phyloP scores from a whole-genome alignment of 2,888 invertebrate species.

The Saturnia pavonia region DNA sequence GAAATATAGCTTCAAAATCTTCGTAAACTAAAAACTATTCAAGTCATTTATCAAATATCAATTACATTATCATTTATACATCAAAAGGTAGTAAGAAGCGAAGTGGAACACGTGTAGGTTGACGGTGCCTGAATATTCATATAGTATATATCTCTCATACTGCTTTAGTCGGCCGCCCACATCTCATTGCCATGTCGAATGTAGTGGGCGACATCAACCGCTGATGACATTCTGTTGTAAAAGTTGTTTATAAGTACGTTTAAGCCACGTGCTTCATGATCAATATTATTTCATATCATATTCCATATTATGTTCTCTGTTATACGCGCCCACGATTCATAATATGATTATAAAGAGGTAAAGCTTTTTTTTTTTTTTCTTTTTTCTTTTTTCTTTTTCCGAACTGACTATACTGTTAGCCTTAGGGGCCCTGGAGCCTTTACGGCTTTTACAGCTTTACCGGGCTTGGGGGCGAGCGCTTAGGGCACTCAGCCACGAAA shows the following conservation, averaged over 20 bases:
- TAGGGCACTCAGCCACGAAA: no score
- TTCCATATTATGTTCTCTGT: no score
- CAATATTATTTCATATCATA: no score
- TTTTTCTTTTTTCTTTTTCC: no score
- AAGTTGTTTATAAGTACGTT: constrained; percentile 44
- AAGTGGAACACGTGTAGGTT: constrained; percentile 64
- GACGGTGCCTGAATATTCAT: constrained; percentile 52
- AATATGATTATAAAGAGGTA: no score
- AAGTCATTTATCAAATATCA: constrained; percentile 6
- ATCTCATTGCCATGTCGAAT: constrained; percentile 34
- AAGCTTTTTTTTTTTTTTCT: no score
- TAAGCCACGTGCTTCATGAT: constrained; percentile 29
- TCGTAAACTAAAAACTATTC: neutral
- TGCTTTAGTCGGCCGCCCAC: constrained; percentile 63
- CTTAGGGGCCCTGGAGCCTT: no score
- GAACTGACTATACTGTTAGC: no score
- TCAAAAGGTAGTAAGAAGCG: constrained; percentile 36
- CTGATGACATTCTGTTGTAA: constrained; percentile 39
- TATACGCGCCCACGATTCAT: no score
- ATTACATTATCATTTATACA: constrained; percentile 17
- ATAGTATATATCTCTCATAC: neutral
- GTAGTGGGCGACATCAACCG: constrained; percentile 43
- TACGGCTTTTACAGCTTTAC: no score
- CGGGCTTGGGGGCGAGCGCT: no score
- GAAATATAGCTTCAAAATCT: no score